A percentile compares a stretch with the other conserved stretches of the same genome.
Conservation (phyloP, 2,113 vertebrate species). For the Brachyhypopomus gauderio region DNA sequence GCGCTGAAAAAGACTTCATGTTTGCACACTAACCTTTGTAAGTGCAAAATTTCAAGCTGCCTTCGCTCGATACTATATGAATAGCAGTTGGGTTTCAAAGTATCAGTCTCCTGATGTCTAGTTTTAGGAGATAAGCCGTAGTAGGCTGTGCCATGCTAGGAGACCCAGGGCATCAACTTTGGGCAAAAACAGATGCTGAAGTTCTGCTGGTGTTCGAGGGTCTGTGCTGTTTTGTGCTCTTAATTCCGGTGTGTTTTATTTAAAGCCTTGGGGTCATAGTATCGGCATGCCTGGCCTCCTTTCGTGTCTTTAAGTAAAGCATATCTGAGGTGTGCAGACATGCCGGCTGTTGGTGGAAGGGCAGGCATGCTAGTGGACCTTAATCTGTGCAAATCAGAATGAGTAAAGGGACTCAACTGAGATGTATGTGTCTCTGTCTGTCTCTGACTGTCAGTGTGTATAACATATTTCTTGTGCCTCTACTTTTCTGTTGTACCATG, state of each 20-base stretch:
- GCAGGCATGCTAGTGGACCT: background rate
- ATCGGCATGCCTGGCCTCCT: background rate
- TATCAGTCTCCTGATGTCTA: background rate
- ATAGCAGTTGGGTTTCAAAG: background rate
- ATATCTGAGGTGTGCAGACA: slow-evolving; percentile 11
- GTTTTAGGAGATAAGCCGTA: background rate
- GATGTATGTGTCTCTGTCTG: background rate
- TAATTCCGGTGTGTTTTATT: slow-evolving; percentile 19
- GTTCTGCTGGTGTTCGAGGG: background rate
- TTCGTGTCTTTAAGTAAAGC: slow-evolving; percentile 34
- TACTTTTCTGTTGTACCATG: background rate
- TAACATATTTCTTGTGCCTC: background rate
- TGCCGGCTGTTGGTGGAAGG: background rate
- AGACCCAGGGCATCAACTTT: background rate
- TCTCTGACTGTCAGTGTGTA: background rate
- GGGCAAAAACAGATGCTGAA: background rate
- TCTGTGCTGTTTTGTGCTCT: background rate
- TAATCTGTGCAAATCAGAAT: slow-evolving; percentile 35
- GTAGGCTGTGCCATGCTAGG: background rate
- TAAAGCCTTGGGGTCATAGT: background rate
- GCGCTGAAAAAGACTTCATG: background rate
- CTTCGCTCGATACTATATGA: background rate
- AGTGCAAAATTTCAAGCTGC: background rate
- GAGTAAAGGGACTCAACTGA: background rate
- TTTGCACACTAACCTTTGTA: background rate